Conservation (phyloP, 1,140 invertebrate genomes). For the Neodiprion fabricii region DNA sequence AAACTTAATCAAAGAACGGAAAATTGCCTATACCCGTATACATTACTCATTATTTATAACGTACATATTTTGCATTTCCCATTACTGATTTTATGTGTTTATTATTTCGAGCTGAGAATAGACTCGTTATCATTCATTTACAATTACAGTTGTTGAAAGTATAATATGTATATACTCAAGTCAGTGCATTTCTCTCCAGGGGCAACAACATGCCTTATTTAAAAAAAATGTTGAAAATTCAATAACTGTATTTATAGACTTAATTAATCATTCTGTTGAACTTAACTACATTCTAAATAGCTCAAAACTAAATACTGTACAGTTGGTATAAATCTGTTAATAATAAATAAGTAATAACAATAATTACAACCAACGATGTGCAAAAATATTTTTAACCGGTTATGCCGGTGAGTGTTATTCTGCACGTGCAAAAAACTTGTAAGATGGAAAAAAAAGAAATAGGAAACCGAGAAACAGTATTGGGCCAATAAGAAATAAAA, state of each 20-base stretch:
- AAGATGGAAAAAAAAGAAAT: too few relatives aligned
- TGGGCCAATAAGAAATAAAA: too few relatives aligned
- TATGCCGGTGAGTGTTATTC: too few relatives aligned
- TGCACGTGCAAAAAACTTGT: too few relatives aligned
- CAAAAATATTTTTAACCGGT: too few relatives aligned
- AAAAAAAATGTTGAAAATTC: background rate
- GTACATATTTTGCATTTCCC: background rate
- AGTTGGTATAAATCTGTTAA: conserved; percentile 41
- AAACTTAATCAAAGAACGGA: background rate
- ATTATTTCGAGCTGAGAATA: background rate
- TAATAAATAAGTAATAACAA: too few relatives aligned
- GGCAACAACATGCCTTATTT: conserved; percentile 9
- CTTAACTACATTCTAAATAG: conserved; percentile 21
- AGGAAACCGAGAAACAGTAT: too few relatives aligned
- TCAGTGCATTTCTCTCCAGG: conserved; percentile 6
- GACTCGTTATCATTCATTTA: background rate
- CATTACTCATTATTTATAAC: background rate
- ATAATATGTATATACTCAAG: background rate
- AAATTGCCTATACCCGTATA: too few relatives aligned
- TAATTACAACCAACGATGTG: too few relatives aligned
- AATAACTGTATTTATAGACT: conserved; percentile 9
- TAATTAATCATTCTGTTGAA: conserved; percentile 16
- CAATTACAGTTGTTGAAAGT: background rate
- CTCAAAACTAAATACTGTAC: conserved; percentile 44
- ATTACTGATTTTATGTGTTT: background rate